These are phyloP conservation scores for Hylyphantes graminicola DNA, from an alignment of 1,140 invertebrate species.

Conservation along the genomic window DNA sequence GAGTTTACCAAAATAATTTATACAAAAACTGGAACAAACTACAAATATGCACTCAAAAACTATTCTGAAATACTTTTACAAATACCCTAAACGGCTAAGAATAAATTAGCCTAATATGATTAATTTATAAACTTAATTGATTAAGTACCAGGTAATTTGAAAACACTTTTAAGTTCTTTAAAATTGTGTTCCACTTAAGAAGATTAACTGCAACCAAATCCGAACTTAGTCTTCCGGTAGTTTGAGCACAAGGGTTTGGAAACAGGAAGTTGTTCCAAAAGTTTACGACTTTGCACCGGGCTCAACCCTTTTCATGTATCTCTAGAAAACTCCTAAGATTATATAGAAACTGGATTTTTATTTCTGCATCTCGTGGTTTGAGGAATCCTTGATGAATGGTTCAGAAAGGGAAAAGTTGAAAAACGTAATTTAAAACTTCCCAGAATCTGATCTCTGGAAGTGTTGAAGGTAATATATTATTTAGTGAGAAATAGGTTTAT, in stretches of 20 bases:
- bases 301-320: constrained; percentile 42
- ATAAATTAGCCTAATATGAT: no score
- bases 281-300: constrained; percentile 28
- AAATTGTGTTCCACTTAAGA: background rate
- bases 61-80: no score
- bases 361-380: background rate
- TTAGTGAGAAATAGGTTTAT: background rate
- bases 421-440: background rate
- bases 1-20: no score
- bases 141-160: no score
- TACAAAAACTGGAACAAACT: no score
- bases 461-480: background rate
- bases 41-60: no score
- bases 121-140: no score
- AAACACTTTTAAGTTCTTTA: no score
- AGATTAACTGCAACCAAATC: constrained; percentile 45
- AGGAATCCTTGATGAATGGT: background rate
- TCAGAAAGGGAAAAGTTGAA: background rate
- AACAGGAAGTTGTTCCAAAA: constrained; percentile 48
- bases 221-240: constrained; percentile 36
- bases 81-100: no score
- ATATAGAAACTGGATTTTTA: constrained; percentile 9
- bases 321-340: background rate
- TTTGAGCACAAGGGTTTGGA: constrained; percentile 7
- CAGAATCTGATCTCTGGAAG: background rate